Percentiles rank a stretch among this genome's conserved stretches.
These are phyloP conservation scores for Drusus annulatus DNA, from an alignment of 1,140 invertebrate genomes.

Conservation along the genomic window DNA sequence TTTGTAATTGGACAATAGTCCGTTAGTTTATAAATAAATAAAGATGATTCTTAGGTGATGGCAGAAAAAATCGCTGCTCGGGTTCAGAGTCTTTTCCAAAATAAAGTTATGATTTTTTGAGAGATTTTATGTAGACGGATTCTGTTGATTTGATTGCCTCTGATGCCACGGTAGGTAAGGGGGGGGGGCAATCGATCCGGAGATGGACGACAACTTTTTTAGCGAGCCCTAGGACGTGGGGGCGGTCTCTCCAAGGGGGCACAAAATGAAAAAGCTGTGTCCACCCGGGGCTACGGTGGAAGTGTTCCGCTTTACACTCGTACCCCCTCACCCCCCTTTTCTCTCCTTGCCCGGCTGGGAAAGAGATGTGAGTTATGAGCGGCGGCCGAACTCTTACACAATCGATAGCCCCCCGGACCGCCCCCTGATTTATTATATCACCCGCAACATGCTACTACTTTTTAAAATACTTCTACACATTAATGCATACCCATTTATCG, in stretches of 20 bases:
- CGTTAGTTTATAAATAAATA: no score
- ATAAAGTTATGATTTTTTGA: no score
- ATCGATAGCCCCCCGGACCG: constrained; percentile 42
- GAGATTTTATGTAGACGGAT: no score
- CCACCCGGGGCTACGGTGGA: constrained; percentile 45
- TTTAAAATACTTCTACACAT: no score
- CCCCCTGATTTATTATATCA: constrained; percentile 32
- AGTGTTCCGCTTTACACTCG: constrained; percentile 49
- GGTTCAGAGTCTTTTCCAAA: no score
- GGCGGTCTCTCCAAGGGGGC: neutral
- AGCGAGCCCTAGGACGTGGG: neutral
- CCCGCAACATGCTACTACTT: neutral
- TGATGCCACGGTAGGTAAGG: no score
- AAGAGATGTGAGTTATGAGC: constrained; percentile 52
- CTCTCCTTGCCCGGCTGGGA: no score
- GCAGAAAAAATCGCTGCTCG: no score
- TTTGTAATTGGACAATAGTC: no score
- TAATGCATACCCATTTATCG: no score
- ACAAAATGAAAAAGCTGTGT: constrained; percentile 54
- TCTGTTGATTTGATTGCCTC: no score
- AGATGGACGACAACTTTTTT: constrained; percentile 17
- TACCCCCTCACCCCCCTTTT: constrained; percentile 13
- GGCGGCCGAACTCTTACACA: constrained; percentile 31
- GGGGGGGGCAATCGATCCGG: constrained; percentile 1
- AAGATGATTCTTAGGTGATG: no score